These are phyloP conservation scores for Stichodactyla mertensii DNA, from an alignment of 64 coral and sea anemone genomes.

Conservation along the genomic window DNA sequence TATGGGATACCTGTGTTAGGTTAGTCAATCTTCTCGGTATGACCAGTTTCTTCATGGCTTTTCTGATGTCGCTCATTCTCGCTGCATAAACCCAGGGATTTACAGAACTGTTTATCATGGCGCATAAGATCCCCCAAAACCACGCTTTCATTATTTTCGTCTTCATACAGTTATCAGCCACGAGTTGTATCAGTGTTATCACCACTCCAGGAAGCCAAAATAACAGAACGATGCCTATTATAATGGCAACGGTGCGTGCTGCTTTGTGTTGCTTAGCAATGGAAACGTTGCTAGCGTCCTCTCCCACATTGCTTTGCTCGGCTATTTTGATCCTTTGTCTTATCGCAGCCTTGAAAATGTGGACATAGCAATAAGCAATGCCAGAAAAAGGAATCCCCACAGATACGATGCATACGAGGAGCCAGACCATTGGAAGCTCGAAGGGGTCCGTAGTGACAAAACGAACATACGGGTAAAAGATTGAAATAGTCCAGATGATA, in stretches of 20 bases:
- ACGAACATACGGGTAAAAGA: neutral
- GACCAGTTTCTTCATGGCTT: constrained; percentile 1
- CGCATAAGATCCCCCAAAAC: constrained; percentile 19
- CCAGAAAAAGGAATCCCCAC: constrained; percentile 10
- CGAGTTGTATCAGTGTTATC: constrained; percentile 9
- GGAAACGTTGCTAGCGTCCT: neutral
- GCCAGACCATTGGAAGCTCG: constrained; percentile 21
- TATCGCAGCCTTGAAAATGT: constrained; percentile 3
- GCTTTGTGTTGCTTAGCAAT: constrained; percentile 16
- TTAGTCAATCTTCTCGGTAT: neutral
- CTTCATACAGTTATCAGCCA: constrained; percentile 23
- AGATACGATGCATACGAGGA: neutral
- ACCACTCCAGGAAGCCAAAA: constrained; percentile 16
- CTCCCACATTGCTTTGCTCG: neutral
- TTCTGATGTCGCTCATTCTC: constrained; percentile 9
- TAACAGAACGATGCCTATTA: constrained; percentile 10
- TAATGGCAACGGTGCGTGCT: constrained; percentile 15
- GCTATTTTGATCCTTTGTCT: constrained; percentile 19
- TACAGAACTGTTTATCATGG: constrained; percentile 1
- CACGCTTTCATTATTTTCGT: neutral
- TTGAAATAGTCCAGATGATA: neutral
- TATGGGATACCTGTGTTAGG: neutral
- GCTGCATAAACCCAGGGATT: constrained; percentile 37
- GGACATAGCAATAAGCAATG: constrained; percentile 40
- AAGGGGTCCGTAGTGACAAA: constrained; percentile 15